These are phyloP conservation scores for Phlogophora meticulosa DNA, from an alignment of 2,888 invertebrate species.

Conservation along the genomic window DNA sequence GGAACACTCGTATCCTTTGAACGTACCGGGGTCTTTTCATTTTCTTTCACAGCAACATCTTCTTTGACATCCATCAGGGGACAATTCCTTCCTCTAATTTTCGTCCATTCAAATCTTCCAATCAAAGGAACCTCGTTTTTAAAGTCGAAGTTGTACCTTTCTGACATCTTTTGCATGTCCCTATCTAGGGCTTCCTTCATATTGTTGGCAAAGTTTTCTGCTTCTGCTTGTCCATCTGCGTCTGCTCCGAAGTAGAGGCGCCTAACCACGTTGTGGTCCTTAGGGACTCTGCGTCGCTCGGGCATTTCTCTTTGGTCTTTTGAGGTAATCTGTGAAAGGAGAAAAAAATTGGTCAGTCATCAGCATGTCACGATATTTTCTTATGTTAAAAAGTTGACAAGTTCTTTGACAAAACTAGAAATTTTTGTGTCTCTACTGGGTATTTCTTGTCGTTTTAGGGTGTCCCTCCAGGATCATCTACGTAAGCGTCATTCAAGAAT, in stretches of 20 bases:
- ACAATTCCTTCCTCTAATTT: conserved; percentile 69
- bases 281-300: conserved; percentile 66
- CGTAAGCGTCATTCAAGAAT: no score
- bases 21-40: conserved; percentile 76
- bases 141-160: conserved; percentile 91
- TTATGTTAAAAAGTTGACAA: no score
- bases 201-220: conserved; percentile 76
- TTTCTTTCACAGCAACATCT: conserved; percentile 52
- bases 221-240: conserved; percentile 72
- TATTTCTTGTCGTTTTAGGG: no score
- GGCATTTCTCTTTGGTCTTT: conserved; percentile 74
- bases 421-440: no score
- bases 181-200: conserved; percentile 73
- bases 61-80: conserved; percentile 64
- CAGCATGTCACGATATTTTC: neutral
- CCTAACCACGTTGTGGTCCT: conserved; percentile 79
- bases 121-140: conserved; percentile 82
- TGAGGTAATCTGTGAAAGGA: conserved; percentile 78
- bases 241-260: conserved; percentile 78
- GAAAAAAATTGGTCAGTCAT: conserved; percentile 37
- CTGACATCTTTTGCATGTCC: conserved; percentile 75
- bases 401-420: no score
- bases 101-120: conserved; percentile 88
- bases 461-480: no score
- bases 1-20: conserved; percentile 57